Evolutionary conservation across 2,888 invertebrate genomes (phyloP).

Genomic region (Spilarctia lutea): DNA sequence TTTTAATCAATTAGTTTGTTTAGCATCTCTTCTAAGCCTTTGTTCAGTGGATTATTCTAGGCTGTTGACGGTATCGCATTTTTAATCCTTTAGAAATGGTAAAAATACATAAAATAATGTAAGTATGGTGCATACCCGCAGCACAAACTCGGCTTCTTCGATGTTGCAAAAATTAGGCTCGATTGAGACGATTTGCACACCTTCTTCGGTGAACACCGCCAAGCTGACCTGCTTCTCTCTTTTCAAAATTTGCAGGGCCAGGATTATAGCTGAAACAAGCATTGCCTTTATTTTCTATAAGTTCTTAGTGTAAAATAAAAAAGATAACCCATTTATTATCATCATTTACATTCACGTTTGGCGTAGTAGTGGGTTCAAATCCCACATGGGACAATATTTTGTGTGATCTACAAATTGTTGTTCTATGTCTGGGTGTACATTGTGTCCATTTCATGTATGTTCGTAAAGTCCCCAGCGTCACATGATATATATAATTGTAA

Average conservation of each 20-base stretch:
- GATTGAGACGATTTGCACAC: constrained; percentile 69
- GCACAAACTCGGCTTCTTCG: constrained; percentile 78
- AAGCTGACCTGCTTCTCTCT: constrained; percentile 87
- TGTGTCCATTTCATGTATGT: too few relatives aligned
- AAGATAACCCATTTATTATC: background rate
- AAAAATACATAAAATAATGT: background rate
- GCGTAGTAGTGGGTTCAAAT: too few relatives aligned
- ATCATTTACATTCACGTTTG: too few relatives aligned
- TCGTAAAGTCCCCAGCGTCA: too few relatives aligned
- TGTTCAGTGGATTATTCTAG: too few relatives aligned
- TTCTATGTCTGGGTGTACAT: too few relatives aligned
- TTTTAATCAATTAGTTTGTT: too few relatives aligned
- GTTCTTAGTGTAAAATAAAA: background rate
- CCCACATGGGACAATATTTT: too few relatives aligned
- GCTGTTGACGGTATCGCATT: too few relatives aligned
- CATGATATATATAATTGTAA: too few relatives aligned
- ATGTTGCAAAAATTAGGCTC: constrained; percentile 74
- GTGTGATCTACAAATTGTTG: too few relatives aligned
- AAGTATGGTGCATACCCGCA: constrained; percentile 63
- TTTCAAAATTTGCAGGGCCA: constrained; percentile 87
- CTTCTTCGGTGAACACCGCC: constrained; percentile 87
- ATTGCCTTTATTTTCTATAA: background rate
- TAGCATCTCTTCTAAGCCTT: too few relatives aligned
- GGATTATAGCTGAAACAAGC: constrained; percentile 81
- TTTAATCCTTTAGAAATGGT: background rate